Percentiles rank a stretch among this genome's conserved stretches.
Conservation (phyloP, 2,888 invertebrate species). For the Tillus elongatus region DNA sequence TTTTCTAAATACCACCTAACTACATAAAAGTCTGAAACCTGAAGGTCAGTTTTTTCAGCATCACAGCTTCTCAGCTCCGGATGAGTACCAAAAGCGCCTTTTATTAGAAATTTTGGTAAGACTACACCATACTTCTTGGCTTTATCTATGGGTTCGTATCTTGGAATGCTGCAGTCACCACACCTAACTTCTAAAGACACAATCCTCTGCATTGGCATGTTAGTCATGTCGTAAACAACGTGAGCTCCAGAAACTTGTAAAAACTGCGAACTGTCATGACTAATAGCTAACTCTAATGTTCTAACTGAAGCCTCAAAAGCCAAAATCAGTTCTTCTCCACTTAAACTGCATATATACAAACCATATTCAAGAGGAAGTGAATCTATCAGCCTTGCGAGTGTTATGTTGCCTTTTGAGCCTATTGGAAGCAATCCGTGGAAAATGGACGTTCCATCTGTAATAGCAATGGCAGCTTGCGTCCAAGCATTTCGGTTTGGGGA, state of each 20-base stretch:
- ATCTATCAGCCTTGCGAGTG: no score
- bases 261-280: no score
- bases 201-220: constrained; percentile 55
- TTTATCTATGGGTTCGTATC: constrained; percentile 47
- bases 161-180: constrained; percentile 55
- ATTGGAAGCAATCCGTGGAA: no score
- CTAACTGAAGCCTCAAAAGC: no score
- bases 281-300: no score
- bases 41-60: constrained; percentile 37
- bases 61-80: constrained; percentile 38
- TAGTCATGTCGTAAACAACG: constrained; percentile 59
- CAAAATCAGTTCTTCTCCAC: no score
- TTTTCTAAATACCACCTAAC: constrained; percentile 50
- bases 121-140: constrained; percentile 54
- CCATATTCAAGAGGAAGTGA: no score
- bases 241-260: constrained; percentile 73
- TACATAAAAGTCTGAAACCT: constrained; percentile 46
- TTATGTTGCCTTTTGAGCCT: no score
- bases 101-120: constrained; percentile 54
- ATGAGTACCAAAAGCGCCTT: constrained; percentile 73
- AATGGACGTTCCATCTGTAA: constrained; percentile 75
- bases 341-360: no score
- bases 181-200: constrained; percentile 56
- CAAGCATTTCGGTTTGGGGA: constrained; percentile 40
- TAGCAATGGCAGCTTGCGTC: constrained; percentile 68